Percentiles rank a stretch among this genome's conserved stretches.
Evolutionary conservation across 2,888 invertebrate species (phyloP).

Genomic region (Coremacera marginata): DNA sequence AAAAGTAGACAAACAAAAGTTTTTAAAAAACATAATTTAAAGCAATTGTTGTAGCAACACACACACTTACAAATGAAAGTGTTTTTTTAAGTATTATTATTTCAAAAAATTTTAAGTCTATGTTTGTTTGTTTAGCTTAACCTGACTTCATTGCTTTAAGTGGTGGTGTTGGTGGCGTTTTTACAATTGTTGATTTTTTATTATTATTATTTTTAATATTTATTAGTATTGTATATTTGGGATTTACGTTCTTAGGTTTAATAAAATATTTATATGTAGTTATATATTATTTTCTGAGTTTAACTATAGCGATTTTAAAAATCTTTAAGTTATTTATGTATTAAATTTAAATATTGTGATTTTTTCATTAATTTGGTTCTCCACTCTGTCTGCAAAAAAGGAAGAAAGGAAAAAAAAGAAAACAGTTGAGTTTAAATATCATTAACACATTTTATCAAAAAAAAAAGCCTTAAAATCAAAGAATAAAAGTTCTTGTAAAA

Average conservation of each 20-base stretch:
- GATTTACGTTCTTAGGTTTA: conserved; percentile 4
- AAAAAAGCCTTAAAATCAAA: too few species aligned
- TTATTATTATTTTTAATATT: background rate
- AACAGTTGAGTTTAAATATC: background rate
- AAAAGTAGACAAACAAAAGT: conserved; percentile 7
- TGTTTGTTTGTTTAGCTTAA: too few species aligned
- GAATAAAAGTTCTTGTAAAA: too few species aligned
- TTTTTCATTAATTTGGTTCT: conserved; percentile 25
- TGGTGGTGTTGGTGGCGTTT: background rate
- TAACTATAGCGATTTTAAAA: background rate
- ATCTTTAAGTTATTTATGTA: background rate
- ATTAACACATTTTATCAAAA: background rate
- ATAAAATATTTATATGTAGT: conserved; percentile 10
- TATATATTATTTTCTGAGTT: background rate
- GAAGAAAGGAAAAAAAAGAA: conserved; percentile 1
- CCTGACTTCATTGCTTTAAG: too few species aligned
- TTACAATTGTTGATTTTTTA: background rate
- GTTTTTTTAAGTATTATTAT: background rate
- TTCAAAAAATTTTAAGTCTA: background rate
- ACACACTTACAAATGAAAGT: too few species aligned
- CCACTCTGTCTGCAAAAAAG: conserved; percentile 23
- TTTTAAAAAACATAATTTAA: background rate
- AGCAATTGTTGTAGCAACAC: background rate
- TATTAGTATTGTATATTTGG: background rate
- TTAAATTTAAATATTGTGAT: conserved; percentile 7